Percentiles rank a stretch among this genome's conserved stretches.
phyloP scores from a whole-genome alignment of 2,113 vertebrate species.

The Elephantulus edwardii region DNA sequence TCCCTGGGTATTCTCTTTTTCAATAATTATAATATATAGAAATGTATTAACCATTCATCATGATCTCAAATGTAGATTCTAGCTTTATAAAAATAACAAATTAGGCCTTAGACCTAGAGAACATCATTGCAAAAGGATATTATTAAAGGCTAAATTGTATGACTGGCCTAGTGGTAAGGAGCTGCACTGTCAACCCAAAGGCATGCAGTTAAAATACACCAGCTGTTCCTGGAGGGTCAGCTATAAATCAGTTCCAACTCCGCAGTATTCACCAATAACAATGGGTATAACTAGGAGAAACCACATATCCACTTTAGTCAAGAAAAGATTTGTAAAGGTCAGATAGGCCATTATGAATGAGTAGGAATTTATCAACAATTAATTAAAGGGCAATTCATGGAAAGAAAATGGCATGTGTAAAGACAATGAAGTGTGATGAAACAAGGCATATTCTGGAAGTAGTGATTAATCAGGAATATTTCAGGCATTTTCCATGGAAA shows the following conservation, averaged over 20 bases:
- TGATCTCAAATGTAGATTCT: neutral
- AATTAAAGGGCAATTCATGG: constrained; percentile 2
- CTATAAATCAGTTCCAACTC: too few relatives aligned
- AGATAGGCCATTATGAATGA: constrained; percentile 32
- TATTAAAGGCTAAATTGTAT: neutral
- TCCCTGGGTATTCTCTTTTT: too few relatives aligned
- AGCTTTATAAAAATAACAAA: neutral
- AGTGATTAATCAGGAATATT: constrained; percentile 10
- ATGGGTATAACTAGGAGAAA: neutral
- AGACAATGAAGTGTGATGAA: neutral
- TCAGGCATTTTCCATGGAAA: neutral
- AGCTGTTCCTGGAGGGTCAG: too few relatives aligned
- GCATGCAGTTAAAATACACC: too few relatives aligned
- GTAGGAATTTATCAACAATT: neutral
- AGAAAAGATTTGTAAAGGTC: neutral
- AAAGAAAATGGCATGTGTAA: neutral
- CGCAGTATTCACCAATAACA: too few relatives aligned
- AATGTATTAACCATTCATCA: constrained; percentile 13
- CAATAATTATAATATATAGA: neutral
- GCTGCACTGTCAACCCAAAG: too few relatives aligned
- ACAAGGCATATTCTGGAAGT: neutral
- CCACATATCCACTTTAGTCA: neutral
- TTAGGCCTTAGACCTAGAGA: neutral
- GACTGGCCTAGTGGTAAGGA: too few relatives aligned
- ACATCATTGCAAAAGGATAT: neutral